Base-by-base conservation (phyloP, 92 coral and sea anemone species). In the Porites rus region DNA sequence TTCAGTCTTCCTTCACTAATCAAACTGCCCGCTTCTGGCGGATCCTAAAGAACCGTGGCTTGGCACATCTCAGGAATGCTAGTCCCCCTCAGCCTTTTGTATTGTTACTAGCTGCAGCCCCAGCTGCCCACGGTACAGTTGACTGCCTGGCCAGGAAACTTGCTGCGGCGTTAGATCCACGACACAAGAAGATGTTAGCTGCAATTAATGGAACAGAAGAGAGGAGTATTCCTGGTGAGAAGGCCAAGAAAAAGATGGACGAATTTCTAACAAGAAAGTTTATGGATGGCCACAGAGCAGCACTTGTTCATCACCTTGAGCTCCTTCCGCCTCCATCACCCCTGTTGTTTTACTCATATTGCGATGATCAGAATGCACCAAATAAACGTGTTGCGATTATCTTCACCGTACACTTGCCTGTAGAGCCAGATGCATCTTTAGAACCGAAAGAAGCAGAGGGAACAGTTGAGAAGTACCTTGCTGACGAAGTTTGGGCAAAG, bases 301-400 rank as follows among this genome's bases (percentile, higher is more conserved):
- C 96, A 59, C 65, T 96, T 14, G 74, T 96, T 12, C 53, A 83
- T 52, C 92, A 91, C 72, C 88, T 96, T 10, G 95, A 96, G 20
- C 90, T 78, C 16, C 91, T 96, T 0, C 98, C 98, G 0, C 92
- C 92, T 2, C 95, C 93, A 9, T 94, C 98, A 10, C 92, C 91
- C 1, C 75, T 81, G n/a, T 76, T 96, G 82, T 96, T 94, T 79
- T 90, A 96, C 66, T 74, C 92, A 1, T 94, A 88, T 71, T 96
- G 98, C 65, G 98, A 96, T 62, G 93, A 94, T 72, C 96, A 96
- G 74, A 93, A 92, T 78, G 98, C 98, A 46, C 93, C 81, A 0
- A 83, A 83, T 69, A 92, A 91, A 50, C 92, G 85, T 38, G 92
- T 91, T 1, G 93, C 94, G 1, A 81, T 96, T 1, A 63, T 96